phyloP scores from a whole-genome alignment of 1,140 invertebrate genomes.

The Drosophila mayri region DNA sequence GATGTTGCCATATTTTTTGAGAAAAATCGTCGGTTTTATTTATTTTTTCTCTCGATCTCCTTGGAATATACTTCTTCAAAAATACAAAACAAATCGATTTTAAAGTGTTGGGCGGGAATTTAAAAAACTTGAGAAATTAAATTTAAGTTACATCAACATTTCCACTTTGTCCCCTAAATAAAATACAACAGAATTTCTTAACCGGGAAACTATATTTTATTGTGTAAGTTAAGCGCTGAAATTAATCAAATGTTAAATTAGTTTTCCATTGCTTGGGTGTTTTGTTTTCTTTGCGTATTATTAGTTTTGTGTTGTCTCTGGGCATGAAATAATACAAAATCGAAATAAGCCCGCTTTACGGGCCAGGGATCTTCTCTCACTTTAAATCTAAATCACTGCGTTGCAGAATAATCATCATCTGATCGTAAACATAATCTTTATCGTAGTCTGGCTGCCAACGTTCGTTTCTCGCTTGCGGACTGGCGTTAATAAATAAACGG shows the following conservation, averaged over 20 bases:
- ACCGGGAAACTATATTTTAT: slow-evolving; percentile 59
- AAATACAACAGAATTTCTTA: not conserved
- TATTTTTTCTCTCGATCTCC: not conserved
- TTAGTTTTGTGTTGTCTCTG: slow-evolving; percentile 2
- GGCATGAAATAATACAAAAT: slow-evolving; percentile 21
- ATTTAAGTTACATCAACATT: too few relatives aligned
- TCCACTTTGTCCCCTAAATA: not conserved
- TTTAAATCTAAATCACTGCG: slow-evolving; percentile 49
- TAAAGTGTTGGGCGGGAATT: not conserved
- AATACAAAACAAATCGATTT: not conserved
- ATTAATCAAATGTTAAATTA: slow-evolving; percentile 50
- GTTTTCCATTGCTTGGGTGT: slow-evolving; percentile 20
- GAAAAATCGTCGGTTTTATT: not conserved
- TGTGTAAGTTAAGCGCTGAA: slow-evolving; percentile 66
- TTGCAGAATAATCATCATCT: slow-evolving; percentile 46
- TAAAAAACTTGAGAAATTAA: too few relatives aligned
- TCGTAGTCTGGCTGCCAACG: slow-evolving; percentile 33
- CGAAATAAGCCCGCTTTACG: not conserved
- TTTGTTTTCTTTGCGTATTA: not conserved
- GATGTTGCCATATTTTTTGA: not conserved
- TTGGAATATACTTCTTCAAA: too few relatives aligned
- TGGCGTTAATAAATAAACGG: slow-evolving; percentile 68
- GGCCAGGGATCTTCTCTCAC: not conserved
- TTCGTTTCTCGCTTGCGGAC: slow-evolving; percentile 4
- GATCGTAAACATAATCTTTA: slow-evolving; percentile 31